Percentiles rank a stretch among this genome's conserved stretches.
phyloP scores from a whole-genome alignment of 37 sponge, comb jelly and placozoan species.

The Lycopodina hypogea region DNA sequence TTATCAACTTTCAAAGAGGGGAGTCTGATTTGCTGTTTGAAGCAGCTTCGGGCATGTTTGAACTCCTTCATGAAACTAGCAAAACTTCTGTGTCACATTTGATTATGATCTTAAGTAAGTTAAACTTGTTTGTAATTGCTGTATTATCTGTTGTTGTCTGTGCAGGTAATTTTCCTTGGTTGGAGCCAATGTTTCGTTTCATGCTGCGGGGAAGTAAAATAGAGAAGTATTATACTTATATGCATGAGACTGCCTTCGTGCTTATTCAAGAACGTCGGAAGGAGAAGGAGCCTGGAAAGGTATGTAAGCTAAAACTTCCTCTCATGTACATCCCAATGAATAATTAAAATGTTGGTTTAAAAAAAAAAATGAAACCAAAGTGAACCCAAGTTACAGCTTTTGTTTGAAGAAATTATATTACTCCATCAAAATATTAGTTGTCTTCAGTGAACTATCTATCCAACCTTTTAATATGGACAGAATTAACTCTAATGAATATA shows the following conservation, averaged over 20 bases:
- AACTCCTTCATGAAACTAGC: background rate
- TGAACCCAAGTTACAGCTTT: background rate
- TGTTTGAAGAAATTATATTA: background rate
- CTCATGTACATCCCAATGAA: too few relatives aligned
- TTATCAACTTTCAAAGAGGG: background rate
- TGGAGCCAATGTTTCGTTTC: slow-evolving; percentile 2
- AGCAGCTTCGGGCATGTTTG: slow-evolving; percentile 1
- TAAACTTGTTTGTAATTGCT: background rate
- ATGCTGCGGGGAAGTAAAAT: background rate
- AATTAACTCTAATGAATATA: background rate
- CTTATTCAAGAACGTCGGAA: slow-evolving; percentile 9
- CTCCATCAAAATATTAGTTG: too few relatives aligned
- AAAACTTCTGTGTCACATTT: background rate
- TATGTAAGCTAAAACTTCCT: too few relatives aligned
- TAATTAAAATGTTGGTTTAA: too few relatives aligned
- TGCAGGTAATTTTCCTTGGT: slow-evolving; percentile 32
- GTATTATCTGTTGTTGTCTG: background rate
- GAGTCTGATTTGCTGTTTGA: background rate
- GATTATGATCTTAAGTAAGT: background rate
- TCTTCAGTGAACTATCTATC: background rate
- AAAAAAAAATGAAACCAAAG: too few relatives aligned
- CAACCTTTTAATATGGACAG: background rate
- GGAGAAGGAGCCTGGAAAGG: background rate
- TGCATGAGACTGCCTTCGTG: slow-evolving; percentile 8
- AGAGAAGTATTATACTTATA: background rate